Evolutionary conservation across 2,888 invertebrate species (phyloP).

Genomic region (Dermolepida albohirtum): DNA sequence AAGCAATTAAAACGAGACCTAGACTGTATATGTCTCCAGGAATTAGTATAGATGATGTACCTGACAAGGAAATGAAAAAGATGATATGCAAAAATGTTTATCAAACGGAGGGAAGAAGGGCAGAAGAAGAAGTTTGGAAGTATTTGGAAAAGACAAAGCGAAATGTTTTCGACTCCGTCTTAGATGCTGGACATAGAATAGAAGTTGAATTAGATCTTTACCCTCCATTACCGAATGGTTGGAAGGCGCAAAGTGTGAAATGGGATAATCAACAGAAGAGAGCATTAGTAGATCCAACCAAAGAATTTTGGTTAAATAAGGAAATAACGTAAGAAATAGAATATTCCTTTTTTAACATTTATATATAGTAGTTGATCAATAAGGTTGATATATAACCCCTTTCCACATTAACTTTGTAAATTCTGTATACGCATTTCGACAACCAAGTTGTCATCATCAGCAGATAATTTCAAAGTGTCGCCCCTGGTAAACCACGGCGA

Average conservation of each 20-base stretch:
- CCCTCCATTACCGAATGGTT: conserved; percentile 53
- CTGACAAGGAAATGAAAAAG: conserved; percentile 59
- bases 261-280: conserved; percentile 62
- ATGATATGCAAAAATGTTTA: conserved; percentile 60
- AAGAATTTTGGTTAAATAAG: conserved; percentile 58
- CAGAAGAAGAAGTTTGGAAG: conserved; percentile 57
- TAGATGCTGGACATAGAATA: conserved; percentile 38
- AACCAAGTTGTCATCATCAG: too few relatives aligned
- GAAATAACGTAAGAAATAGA: conserved; percentile 51
- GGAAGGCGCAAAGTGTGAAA: conserved; percentile 48
- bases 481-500: too few relatives aligned
- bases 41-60: conserved; percentile 61
- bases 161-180: conserved; percentile 43
- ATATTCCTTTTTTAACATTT: too few relatives aligned
- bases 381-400: too few relatives aligned
- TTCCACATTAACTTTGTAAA: too few relatives aligned
- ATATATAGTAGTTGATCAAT: too few relatives aligned
- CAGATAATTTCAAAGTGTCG: too few relatives aligned
- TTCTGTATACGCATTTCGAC: too few relatives aligned
- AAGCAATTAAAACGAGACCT: conserved; percentile 59
- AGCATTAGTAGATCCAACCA: conserved; percentile 57
- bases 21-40: conserved; percentile 61
- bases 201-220: conserved; percentile 36
- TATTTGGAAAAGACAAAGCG: conserved; percentile 44
- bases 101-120: conserved; percentile 59